Evolutionary conservation across 2,797 vertebrate genomes (phyloP).

Genomic region (Pipistrellus nathusii): DNA sequence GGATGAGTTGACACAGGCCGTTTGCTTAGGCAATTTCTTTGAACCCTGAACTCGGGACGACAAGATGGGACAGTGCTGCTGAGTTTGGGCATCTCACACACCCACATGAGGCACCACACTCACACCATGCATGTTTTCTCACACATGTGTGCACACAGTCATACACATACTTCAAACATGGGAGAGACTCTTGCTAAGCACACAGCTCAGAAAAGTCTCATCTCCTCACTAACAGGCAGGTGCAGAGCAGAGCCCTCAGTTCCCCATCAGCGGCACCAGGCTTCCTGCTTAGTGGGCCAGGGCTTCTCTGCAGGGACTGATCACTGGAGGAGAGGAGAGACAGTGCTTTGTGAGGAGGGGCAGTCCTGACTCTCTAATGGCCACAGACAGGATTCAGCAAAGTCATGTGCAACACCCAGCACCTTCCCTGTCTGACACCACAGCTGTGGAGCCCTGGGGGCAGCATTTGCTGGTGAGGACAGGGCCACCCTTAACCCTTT

Average conservation of each 20-base stretch:
- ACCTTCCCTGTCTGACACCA: rapidly evolving
- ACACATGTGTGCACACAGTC: neutral
- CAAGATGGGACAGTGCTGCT: constrained; percentile 54
- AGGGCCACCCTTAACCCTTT: rapidly evolving
- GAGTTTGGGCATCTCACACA: neutral
- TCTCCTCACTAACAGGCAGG: rapidly evolving
- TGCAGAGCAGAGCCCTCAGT: rapidly evolving
- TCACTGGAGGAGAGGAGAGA: neutral
- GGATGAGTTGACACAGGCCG: constrained; percentile 58
- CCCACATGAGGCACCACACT: neutral
- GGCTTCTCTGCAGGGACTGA: neutral
- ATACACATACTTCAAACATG: rapidly evolving
- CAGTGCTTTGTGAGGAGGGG: rapidly evolving
- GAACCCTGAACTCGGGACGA: neutral
- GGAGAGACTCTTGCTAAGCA: constrained; percentile 49
- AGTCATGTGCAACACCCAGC: rapidly evolving
- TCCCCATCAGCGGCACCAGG: rapidly evolving
- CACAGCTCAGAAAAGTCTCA: neutral
- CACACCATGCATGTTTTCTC: rapidly evolving
- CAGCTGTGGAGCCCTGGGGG: neutral
- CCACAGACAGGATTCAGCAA: neutral
- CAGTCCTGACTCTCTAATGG: rapidly evolving
- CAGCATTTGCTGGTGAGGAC: rapidly evolving
- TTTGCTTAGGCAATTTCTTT: constrained; percentile 75
- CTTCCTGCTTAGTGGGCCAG: rapidly evolving